phyloP scores from a whole-genome alignment of 2,113 vertebrate genomes.

The Muscicapa adusta region DNA sequence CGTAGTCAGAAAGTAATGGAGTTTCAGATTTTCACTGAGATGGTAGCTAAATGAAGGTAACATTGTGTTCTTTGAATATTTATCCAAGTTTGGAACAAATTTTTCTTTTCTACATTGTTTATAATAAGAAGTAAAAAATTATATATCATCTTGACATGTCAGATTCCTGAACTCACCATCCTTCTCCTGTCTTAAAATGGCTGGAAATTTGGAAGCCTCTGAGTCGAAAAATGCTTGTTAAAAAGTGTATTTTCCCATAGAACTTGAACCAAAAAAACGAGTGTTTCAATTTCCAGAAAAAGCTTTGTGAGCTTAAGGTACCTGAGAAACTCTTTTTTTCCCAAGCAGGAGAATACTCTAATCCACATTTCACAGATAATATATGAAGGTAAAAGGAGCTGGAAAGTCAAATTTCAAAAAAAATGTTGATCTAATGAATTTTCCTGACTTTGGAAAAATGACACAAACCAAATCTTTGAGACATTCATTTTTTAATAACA shows the following conservation, averaged over 20 bases:
- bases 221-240: background rate
- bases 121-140: background rate
- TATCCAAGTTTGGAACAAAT: background rate
- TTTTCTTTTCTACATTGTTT: background rate
- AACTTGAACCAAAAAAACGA: background rate
- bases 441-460: slow-evolving; percentile 11
- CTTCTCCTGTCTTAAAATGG: background rate
- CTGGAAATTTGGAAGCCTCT: slow-evolving; percentile 10
- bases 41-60: background rate
- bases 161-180: background rate
- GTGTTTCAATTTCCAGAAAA: background rate
- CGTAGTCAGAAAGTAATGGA: background rate
- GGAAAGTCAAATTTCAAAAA: background rate
- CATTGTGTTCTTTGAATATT: background rate
- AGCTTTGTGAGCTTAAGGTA: background rate
- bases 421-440: slow-evolving; percentile 31
- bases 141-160: background rate
- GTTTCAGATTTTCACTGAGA: background rate
- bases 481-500: slow-evolving; percentile 15
- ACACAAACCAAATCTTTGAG: background rate
- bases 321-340: background rate
- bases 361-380: slow-evolving; percentile 24
- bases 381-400: background rate
- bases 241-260: background rate
- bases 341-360: background rate